phyloP scores from a whole-genome alignment of 2,113 vertebrate genomes.

The Oreocharis arfaki region DNA sequence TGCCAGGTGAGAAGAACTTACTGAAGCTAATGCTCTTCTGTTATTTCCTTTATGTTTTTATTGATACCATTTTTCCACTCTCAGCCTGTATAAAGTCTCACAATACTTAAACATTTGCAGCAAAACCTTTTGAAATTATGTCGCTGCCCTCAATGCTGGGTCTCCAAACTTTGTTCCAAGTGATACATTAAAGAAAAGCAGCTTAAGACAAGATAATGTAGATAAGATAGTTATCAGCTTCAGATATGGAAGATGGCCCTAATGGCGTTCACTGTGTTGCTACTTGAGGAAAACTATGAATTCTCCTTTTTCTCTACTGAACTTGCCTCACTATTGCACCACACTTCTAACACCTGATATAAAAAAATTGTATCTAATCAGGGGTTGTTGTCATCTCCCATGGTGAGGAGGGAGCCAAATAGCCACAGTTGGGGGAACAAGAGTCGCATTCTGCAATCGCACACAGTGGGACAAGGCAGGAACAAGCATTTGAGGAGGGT shows the following conservation, averaged over 20 bases:
- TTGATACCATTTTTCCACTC: background rate
- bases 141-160: accelerated
- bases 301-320: background rate
- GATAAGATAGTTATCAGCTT: background rate
- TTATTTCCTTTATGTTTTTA: background rate
- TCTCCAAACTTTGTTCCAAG: background rate
- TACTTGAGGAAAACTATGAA: background rate
- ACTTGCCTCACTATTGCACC: background rate
- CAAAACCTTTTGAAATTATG: background rate
- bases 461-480: accelerated
- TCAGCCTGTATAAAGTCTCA: background rate
- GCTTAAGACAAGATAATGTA: background rate
- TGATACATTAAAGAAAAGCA: background rate
- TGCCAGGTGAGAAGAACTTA: background rate
- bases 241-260: background rate
- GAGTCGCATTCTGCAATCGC: background rate
- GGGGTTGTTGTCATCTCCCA: background rate
- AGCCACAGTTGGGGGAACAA: accelerated
- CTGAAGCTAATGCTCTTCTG: background rate
- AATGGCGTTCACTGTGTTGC: no score
- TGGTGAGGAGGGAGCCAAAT: background rate
- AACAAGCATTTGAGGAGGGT: background rate
- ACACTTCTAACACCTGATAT: background rate
- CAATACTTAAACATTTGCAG: background rate
- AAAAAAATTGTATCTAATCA: background rate